Base-by-base conservation (phyloP, 2,797 vertebrate species). In the Dendrocincla fuliginosa region DNA sequence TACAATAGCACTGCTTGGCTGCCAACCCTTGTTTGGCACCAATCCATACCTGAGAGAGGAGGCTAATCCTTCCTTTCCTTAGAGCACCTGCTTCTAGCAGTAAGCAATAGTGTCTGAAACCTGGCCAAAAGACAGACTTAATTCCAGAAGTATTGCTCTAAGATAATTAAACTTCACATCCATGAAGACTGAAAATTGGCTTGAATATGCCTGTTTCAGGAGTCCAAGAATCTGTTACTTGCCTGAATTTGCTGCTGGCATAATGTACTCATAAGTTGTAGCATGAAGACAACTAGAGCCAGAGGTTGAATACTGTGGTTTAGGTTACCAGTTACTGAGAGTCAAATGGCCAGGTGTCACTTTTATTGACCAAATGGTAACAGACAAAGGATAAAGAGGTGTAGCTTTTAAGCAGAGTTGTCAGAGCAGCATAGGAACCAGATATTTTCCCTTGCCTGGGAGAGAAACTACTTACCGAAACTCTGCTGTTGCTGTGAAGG, bases 401-500 rank as follows among this genome's bases (percentile, higher is more conserved):
- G 13, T 11, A 89, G 30, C 19, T 90, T 82, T 90, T 53, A 81
- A 70, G 42, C 64, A 63, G 37, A 53, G 35, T 5, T 95, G n/a
- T 57, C 79, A 83, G 35, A 90, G 33, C 24, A 83, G 57, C 32
- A 71, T 0, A 42, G 35, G n/a, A 81, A 55, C 7, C 41, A 52
- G 32, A 0, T 64, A 60, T 68, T 46, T 73, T 28, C 22, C 17
- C 23, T 28, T 35, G 22, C 13, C 60, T 44, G n/a, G 24, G n/a
- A 83, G 15, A 92, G 16, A 67, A 85, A 55, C 23, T n/a, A 86
- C 94, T 49, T 71, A 99, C 99, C 99, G 99, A 97, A 99, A 99
- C 67, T 99, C 99, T 0, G 98, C 98, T 0, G 99, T 99, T 71
- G 99, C 99, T 3, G 98, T 98, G 95, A 99, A 99, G 47, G 99